Percentiles rank a stretch among this genome's conserved stretches.
Evolutionary conservation across 2,113 vertebrate species (phyloP).

Genomic region (Oophaga pumilio): DNA sequence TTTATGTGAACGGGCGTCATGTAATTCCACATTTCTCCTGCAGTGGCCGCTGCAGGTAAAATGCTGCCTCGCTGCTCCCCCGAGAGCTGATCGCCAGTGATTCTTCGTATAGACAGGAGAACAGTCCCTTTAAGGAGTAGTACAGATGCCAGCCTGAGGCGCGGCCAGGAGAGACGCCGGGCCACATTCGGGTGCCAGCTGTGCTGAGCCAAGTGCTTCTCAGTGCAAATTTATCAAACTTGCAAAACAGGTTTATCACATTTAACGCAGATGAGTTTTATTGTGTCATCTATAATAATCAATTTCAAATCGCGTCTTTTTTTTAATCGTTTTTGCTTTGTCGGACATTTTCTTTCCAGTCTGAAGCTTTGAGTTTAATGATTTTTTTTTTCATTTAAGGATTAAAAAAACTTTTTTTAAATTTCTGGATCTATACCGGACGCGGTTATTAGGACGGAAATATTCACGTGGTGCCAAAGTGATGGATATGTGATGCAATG

Average conservation of each 20-base stretch:
- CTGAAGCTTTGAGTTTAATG: not conserved
- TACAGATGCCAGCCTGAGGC: not conserved
- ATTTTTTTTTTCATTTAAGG: not conserved
- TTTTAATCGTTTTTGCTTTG: not conserved
- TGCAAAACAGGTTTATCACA: slow-evolving; percentile 12
- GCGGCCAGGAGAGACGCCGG: not conserved
- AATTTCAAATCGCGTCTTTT: slow-evolving; percentile 5
- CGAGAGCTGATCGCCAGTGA: too few relatives aligned
- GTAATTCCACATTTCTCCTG: not conserved
- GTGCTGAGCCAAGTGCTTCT: not conserved
- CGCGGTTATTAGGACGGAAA: not conserved
- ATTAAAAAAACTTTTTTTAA: not conserved
- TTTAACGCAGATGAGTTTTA: not conserved
- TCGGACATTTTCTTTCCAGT: slow-evolving; percentile 4
- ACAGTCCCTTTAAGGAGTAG: not conserved
- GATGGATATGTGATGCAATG: not conserved
- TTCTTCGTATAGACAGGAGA: too few relatives aligned
- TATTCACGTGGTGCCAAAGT: not conserved
- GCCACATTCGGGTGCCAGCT: not conserved
- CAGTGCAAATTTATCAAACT: slow-evolving; percentile 20
- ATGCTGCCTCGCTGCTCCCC: too few relatives aligned
- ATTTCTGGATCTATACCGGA: not conserved
- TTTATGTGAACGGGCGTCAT: not conserved
- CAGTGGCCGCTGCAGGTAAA: not conserved
- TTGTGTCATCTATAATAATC: slow-evolving; percentile 20